Percentiles rank a stretch among this genome's conserved stretches.
These are phyloP conservation scores for Rhea americana DNA, from an alignment of 2,113 vertebrate species.

Conservation along the genomic window DNA sequence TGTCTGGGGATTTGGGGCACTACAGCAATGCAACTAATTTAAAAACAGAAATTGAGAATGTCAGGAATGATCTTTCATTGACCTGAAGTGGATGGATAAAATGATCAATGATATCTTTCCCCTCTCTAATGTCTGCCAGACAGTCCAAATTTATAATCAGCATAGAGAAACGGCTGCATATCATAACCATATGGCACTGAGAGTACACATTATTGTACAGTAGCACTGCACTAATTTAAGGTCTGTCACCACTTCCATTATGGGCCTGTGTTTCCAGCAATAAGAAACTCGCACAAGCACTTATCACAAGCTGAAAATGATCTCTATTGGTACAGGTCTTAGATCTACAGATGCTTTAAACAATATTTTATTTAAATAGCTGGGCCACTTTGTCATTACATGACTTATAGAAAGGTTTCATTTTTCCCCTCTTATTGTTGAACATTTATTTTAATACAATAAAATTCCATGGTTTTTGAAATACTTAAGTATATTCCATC, in stretches of 20 bases:
- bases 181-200: slow-evolving; percentile 62
- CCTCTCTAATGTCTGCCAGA: slow-evolving; percentile 38
- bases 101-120: slow-evolving; percentile 40
- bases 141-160: slow-evolving; percentile 46
- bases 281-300: slow-evolving; percentile 12
- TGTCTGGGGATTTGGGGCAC: not conserved
- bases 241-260: slow-evolving; percentile 62
- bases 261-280: slow-evolving; percentile 20
- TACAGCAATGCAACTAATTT: slow-evolving; percentile 21
- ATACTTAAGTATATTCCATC: not conserved
- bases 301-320: not conserved
- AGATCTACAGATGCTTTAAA: not conserved
- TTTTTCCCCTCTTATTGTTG: not conserved
- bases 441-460: not conserved
- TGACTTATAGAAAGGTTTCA: not conserved
- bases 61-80: slow-evolving; percentile 10
- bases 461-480: not conserved
- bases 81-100: slow-evolving; percentile 18
- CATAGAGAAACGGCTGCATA: slow-evolving; percentile 33
- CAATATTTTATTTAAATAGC: not conserved
- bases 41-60: slow-evolving; percentile 3
- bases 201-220: slow-evolving; percentile 57
- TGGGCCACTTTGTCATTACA: not conserved
- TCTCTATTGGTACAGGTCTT: not conserved
- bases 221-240: slow-evolving; percentile 59